A percentile compares a stretch with the other conserved stretches of the same genome.
Evolutionary conservation across 2,797 vertebrate species (phyloP).

Genomic region (Pangasius sanitwongsei): DNA sequence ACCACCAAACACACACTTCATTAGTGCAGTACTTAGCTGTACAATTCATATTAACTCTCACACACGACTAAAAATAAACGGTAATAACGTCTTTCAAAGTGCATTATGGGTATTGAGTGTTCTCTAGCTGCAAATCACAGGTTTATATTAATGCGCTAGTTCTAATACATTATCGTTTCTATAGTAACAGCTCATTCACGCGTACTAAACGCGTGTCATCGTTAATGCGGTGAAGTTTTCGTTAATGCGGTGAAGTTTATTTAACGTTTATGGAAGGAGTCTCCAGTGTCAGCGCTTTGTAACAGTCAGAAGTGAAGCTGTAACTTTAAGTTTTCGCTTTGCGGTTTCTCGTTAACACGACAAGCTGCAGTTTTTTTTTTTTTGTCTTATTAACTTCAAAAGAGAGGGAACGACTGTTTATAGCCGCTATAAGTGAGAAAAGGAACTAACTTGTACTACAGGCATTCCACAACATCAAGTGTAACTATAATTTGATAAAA

Average conservation of each 20-base stretch:
- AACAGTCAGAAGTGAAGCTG: no score
- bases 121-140: neutral
- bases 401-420: no score
- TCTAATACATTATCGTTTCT: neutral
- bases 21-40: constrained; percentile 41
- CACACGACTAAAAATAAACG: neutral
- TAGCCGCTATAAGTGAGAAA: no score
- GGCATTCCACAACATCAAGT: no score
- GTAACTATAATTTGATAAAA: no score
- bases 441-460: no score
- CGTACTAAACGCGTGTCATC: neutral
- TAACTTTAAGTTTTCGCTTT: no score
- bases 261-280: neutral
- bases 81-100: neutral
- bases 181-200: neutral
- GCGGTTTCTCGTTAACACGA: no score
- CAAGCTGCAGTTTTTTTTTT: no score
- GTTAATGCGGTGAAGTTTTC: no score
- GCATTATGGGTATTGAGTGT: neutral
- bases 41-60: neutral
- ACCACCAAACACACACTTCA: constrained; percentile 44
- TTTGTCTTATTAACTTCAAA: no score
- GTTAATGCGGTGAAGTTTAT: no score
- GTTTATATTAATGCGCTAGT: neutral
- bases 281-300: neutral